These are phyloP conservation scores for Balearica regulorum DNA, from an alignment of 2,797 vertebrate species.

Conservation along the genomic window DNA sequence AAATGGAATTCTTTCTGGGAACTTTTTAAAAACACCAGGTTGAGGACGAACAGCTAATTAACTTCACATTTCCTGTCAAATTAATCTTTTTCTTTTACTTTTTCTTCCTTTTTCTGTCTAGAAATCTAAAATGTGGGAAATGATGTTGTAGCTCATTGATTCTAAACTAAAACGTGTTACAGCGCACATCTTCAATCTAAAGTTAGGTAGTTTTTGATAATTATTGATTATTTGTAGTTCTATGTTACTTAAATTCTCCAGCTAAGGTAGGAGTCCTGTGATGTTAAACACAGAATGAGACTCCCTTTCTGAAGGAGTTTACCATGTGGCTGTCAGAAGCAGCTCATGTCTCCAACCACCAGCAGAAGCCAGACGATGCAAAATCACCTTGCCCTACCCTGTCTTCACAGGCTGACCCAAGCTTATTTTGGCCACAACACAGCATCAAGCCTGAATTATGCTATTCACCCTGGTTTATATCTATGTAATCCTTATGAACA, in stretches of 20 bases:
- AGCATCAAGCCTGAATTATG: background rate
- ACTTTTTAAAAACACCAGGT: conserved; percentile 41
- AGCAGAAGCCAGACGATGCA: background rate
- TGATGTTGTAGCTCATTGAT: background rate
- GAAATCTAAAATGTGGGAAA: background rate
- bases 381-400: background rate
- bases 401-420: background rate
- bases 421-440: background rate
- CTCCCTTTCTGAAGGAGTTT: background rate
- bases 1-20: conserved; percentile 53
- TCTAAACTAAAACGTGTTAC: background rate
- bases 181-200: background rate
- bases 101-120: background rate
- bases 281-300: background rate
- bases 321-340: background rate
- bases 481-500: background rate
- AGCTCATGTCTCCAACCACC: background rate
- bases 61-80: conserved; percentile 32
- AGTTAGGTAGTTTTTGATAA: background rate
- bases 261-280: background rate
- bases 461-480: background rate
- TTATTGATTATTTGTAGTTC: background rate
- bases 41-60: conserved; percentile 34
- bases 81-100: background rate
- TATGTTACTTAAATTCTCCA: background rate